These are phyloP conservation scores for Physocephala rufipes DNA, from an alignment of 2,888 invertebrate species.

Conservation along the genomic window DNA sequence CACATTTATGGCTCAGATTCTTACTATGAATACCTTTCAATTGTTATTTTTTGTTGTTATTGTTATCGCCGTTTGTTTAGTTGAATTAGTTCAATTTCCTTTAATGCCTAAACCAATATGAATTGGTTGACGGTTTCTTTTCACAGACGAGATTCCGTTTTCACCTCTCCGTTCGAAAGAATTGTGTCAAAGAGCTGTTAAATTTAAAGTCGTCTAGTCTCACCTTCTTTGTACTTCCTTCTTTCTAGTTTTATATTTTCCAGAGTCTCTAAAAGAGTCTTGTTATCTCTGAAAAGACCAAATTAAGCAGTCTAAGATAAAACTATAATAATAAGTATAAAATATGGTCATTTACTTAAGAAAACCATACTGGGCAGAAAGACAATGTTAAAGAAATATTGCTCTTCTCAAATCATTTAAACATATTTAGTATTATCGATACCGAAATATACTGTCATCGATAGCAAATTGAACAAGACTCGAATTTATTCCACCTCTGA, in stretches of 20 bases:
- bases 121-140: neutral
- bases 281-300: too few species aligned
- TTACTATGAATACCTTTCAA: neutral
- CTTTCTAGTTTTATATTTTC: too few species aligned
- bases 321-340: neutral
- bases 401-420: too few species aligned
- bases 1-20: too few species aligned
- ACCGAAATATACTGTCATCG: too few species aligned
- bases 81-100: slow-evolving; percentile 35
- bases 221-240: too few species aligned
- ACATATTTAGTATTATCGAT: too few species aligned
- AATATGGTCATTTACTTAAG: neutral
- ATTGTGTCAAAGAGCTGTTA: slow-evolving; percentile 3
- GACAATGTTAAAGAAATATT: too few species aligned
- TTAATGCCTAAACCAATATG: slow-evolving; percentile 6
- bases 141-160: neutral
- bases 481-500: too few species aligned
- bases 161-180: neutral
- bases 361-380: too few species aligned
- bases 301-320: neutral
- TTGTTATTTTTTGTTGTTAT: neutral
- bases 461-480: too few species aligned
- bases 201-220: neutral
- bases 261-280: neutral
- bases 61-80: slow-evolving; percentile 3